phyloP scores from a whole-genome alignment of 2,888 invertebrate genomes.

The Drosophila setosimentum region DNA sequence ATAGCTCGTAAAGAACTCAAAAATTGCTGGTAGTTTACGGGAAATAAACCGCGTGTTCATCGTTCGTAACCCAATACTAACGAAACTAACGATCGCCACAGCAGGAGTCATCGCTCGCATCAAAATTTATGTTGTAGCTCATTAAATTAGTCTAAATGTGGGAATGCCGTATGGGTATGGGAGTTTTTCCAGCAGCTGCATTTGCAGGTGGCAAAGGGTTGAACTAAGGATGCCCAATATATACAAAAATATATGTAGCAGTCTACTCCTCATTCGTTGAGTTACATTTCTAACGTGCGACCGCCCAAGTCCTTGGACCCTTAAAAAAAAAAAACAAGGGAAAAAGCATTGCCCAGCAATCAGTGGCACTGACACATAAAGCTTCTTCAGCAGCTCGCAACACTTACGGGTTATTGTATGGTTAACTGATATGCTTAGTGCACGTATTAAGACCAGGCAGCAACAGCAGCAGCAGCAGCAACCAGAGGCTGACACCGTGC shows the following conservation, averaged over 20 bases:
- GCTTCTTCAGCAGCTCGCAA: slow-evolving; percentile 83
- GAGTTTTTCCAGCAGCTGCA: slow-evolving; percentile 23
- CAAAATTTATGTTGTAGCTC: slow-evolving; percentile 78
- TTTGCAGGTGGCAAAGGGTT: slow-evolving; percentile 60
- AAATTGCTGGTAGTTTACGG: slow-evolving; percentile 47
- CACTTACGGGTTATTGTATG: slow-evolving; percentile 78
- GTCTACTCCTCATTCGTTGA: not conserved
- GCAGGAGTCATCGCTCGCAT: slow-evolving; percentile 63
- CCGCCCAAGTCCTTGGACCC: slow-evolving; percentile 14
- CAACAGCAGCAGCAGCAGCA: slow-evolving; percentile 7
- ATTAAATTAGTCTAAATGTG: slow-evolving; percentile 81
- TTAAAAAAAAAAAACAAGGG: not conserved
- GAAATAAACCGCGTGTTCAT: slow-evolving; percentile 39
- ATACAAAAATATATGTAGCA: not conserved
- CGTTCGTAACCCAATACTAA: slow-evolving; percentile 30
- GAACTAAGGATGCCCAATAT: slow-evolving; percentile 30
- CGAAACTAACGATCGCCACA: slow-evolving; percentile 55
- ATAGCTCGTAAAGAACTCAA: slow-evolving; percentile 80
- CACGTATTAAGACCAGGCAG: slow-evolving; percentile 75
- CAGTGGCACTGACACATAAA: slow-evolving; percentile 81
- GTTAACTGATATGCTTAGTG: slow-evolving; percentile 80
- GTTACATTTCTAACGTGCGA: slow-evolving; percentile 39
- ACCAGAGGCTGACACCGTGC: slow-evolving; percentile 11
- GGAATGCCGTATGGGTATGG: slow-evolving; percentile 21
- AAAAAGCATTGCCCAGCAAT: slow-evolving; percentile 57